Percentiles rank a stretch among this genome's conserved stretches.
These are phyloP conservation scores for Monopis laevigella DNA, from an alignment of 2,888 invertebrate genomes.

Conservation along the genomic window DNA sequence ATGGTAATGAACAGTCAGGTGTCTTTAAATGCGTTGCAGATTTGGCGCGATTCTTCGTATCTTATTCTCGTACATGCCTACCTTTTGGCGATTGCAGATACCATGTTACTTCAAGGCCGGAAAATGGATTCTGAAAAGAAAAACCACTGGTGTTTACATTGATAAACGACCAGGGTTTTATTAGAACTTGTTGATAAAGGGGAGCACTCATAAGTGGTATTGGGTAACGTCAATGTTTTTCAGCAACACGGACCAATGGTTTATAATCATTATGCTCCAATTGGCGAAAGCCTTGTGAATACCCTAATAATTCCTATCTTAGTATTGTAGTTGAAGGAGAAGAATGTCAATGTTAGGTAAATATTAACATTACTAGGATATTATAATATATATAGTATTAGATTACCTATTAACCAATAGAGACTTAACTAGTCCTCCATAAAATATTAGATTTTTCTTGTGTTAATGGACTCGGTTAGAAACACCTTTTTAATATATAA, in stretches of 20 bases:
- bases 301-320: too few relatives aligned
- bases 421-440: too few relatives aligned
- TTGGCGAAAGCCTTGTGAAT: too few relatives aligned
- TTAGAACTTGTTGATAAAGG: constrained; percentile 62
- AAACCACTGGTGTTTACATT: constrained; percentile 93
- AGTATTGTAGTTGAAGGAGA: too few relatives aligned
- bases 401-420: too few relatives aligned
- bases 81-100: constrained; percentile 40
- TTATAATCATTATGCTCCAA: constrained; percentile 57
- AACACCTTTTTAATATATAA: too few relatives aligned
- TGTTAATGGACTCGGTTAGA: too few relatives aligned
- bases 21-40: background rate
- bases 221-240: constrained; percentile 55
- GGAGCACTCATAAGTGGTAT: constrained; percentile 61
- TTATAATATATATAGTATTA: too few relatives aligned
- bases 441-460: too few relatives aligned
- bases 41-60: background rate
- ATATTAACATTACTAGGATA: too few relatives aligned
- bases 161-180: constrained; percentile 70
- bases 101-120: constrained; percentile 53
- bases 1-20: constrained; percentile 14
- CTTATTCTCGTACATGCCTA: constrained; percentile 42
- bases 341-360: too few relatives aligned
- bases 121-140: constrained; percentile 78
- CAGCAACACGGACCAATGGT: constrained; percentile 65